These are phyloP conservation scores for Tauraco erythrolophus DNA, from an alignment of 2,113 vertebrate genomes.

Conservation along the genomic window DNA sequence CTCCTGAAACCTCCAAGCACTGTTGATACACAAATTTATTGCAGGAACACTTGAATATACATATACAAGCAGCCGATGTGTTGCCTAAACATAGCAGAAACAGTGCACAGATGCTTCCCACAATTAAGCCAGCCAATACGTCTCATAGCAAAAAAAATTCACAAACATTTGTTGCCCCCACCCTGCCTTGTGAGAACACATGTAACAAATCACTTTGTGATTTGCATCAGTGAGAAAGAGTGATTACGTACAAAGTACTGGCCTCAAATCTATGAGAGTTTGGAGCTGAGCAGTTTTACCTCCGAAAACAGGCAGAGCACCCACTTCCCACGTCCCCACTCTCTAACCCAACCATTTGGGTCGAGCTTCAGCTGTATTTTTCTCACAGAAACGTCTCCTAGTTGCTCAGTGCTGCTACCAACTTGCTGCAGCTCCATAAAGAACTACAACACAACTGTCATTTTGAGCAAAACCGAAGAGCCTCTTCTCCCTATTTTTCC, in stretches of 20 bases:
- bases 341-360: background rate
- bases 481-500: background rate
- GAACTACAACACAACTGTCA: background rate
- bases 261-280: background rate
- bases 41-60: fast-evolving
- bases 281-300: background rate
- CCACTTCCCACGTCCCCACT: background rate
- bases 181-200: background rate
- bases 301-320: background rate
- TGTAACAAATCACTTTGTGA: background rate
- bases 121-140: background rate
- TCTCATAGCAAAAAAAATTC: background rate
- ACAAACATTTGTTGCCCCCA: background rate
- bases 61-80: background rate
- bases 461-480: background rate
- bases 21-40: background rate
- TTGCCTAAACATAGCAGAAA: background rate
- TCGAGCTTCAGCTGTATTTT: background rate
- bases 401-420: background rate
- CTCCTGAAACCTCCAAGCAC: background rate
- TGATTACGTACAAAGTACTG: background rate
- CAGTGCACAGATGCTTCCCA: background rate
- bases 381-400: background rate
- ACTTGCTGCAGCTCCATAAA: background rate
- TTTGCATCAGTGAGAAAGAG: background rate